A percentile compares a stretch with the other conserved stretches of the same genome.
phyloP scores from a whole-genome alignment of 2,888 invertebrate genomes.

The Poecilobothrus nobilitatus region DNA sequence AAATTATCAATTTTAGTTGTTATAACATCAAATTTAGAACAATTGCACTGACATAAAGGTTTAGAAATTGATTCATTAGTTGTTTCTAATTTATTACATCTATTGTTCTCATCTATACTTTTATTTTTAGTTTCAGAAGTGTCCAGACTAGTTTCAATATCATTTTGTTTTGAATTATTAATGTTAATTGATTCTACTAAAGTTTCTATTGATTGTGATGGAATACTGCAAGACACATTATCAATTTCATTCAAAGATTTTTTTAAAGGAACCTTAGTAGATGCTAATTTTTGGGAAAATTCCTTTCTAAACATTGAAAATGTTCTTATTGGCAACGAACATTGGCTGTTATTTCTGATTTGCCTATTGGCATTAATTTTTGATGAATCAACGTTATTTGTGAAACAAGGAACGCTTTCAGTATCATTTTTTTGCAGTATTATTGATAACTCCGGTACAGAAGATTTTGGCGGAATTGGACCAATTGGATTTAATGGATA shows the following conservation, averaged over 20 bases:
- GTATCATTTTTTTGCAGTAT: not conserved
- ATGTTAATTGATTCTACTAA: too few species aligned
- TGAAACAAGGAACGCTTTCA: not conserved
- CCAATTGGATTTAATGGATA: not conserved
- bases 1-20: not conserved
- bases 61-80: too few species aligned
- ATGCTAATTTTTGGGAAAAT: not conserved
- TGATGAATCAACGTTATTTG: not conserved
- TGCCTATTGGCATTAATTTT: not conserved
- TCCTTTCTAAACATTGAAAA: not conserved
- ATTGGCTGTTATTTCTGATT: not conserved
- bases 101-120: too few species aligned
- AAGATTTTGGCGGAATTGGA: not conserved
- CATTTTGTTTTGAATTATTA: too few species aligned
- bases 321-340: not conserved
- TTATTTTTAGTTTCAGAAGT: too few species aligned
- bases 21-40: not conserved
- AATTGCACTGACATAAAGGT: not conserved
- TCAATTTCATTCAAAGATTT: too few species aligned
- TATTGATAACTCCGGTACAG: not conserved
- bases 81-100: too few species aligned
- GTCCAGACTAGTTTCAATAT: too few species aligned
- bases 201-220: too few species aligned
- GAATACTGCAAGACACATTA: too few species aligned
- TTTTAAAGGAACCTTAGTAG: not conserved